Evolutionary conservation across 2,797 vertebrate genomes (phyloP).

Genomic region (Perodicticus potto): DNA sequence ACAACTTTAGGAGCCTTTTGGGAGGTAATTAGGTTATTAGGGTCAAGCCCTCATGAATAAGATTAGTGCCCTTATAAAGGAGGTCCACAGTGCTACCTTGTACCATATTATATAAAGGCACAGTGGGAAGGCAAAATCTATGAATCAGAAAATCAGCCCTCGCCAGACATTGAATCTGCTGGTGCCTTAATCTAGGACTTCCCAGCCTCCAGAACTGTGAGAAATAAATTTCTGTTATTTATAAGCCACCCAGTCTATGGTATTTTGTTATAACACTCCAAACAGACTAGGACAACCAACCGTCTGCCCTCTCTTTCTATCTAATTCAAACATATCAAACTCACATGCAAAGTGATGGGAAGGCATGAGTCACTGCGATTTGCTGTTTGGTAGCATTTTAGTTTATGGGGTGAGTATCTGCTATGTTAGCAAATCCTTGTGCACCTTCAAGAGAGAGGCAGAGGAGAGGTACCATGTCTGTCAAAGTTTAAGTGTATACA

Average conservation of each 20-base stretch:
- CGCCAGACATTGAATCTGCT: not conserved
- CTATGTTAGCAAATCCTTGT: not conserved
- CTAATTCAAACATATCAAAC: not conserved
- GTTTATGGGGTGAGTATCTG: not conserved
- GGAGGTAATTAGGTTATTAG: not conserved
- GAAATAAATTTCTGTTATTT: not conserved
- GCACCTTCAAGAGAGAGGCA: not conserved
- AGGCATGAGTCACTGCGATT: not conserved
- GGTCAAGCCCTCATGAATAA: not conserved
- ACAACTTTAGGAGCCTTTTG: not conserved
- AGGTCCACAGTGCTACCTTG: not conserved
- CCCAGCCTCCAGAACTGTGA: not conserved
- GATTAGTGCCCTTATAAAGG: not conserved
- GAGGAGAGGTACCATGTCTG: not conserved
- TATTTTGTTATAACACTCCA: not conserved
- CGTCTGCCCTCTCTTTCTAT: not conserved
- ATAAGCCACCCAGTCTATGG: not conserved
- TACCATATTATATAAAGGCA: not conserved
- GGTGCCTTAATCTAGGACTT: not conserved
- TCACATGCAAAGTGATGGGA: not conserved
- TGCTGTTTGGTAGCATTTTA: conserved; percentile 20
- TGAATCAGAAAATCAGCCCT: not conserved
- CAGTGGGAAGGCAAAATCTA: not conserved
- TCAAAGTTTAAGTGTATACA: not conserved
- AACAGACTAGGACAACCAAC: not conserved